phyloP scores from a whole-genome alignment of 2,113 vertebrate genomes.

The Raja brachyura region DNA sequence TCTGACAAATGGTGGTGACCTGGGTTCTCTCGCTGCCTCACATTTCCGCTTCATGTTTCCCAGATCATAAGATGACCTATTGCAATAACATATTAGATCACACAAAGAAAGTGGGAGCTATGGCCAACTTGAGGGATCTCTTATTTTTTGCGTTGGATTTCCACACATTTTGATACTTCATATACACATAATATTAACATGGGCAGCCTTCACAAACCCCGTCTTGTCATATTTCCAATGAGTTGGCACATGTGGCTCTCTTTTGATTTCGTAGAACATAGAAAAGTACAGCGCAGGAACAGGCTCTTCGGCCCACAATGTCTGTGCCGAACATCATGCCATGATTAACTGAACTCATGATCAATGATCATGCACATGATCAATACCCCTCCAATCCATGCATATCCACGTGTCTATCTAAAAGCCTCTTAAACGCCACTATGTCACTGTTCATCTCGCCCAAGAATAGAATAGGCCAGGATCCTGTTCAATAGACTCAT shows the following conservation, averaged over 20 bases:
- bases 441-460: not conserved
- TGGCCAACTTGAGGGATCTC: not conserved
- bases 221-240: not conserved
- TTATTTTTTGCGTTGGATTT: not conserved
- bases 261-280: not conserved
- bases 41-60: conserved; percentile 3
- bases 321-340: no score
- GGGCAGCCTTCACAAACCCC: not conserved
- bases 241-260: no score
- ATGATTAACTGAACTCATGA: no score
- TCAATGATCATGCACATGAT: no score
- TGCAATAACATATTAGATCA: conserved; percentile 36
- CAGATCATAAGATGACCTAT: not conserved
- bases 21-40: not conserved
- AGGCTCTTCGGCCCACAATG: no score
- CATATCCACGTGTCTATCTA: no score
- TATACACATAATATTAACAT: not conserved
- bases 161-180: not conserved
- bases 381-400: no score
- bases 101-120: conserved; percentile 19
- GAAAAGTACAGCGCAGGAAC: no score
- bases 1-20: not conserved
- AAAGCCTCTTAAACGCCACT: no score
- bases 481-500: not conserved
- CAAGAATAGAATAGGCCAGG: not conserved